Percentiles rank a stretch among this genome's conserved stretches.
Conservation (phyloP, 64 coral and sea anemone species). For the Trachythela sp. region DNA sequence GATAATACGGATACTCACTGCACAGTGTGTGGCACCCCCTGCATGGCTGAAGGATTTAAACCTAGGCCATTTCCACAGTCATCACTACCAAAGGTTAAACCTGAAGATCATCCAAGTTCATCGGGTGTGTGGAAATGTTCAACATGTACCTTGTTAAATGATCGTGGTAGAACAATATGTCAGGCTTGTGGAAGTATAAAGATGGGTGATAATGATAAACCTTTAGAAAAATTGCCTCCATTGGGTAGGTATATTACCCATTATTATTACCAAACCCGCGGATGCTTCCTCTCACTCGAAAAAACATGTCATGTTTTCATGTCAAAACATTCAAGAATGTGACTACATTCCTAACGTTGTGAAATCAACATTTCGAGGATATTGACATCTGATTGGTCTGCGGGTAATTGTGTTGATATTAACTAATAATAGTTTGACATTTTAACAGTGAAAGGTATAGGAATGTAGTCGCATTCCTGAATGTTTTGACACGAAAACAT, state of each 20-base stretch:
- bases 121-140: slow-evolving; percentile 42
- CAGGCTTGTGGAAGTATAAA: neutral
- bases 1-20: slow-evolving; percentile 66
- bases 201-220: neutral
- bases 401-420: too few relatives aligned
- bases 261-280: too few relatives aligned
- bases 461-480: too few relatives aligned
- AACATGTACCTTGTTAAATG: slow-evolving; percentile 46
- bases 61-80: slow-evolving; percentile 84
- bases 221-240: neutral
- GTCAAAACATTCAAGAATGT: too few relatives aligned
- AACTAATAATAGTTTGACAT: too few relatives aligned
- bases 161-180: neutral
- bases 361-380: too few relatives aligned
- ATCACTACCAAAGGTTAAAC: slow-evolving; percentile 52
- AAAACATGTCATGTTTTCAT: too few relatives aligned
- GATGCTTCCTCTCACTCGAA: too few relatives aligned
- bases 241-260: neutral
- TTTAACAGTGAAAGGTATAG: too few relatives aligned
- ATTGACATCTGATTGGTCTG: too few relatives aligned
- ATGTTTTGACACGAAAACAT: too few relatives aligned
- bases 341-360: too few relatives aligned
- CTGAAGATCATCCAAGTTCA: slow-evolving; percentile 29
- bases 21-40: slow-evolving; percentile 63
- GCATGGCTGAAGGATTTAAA: slow-evolving; percentile 75